Conservation (phyloP, 2,113 vertebrate species). For the Podarcis cretensis region DNA sequence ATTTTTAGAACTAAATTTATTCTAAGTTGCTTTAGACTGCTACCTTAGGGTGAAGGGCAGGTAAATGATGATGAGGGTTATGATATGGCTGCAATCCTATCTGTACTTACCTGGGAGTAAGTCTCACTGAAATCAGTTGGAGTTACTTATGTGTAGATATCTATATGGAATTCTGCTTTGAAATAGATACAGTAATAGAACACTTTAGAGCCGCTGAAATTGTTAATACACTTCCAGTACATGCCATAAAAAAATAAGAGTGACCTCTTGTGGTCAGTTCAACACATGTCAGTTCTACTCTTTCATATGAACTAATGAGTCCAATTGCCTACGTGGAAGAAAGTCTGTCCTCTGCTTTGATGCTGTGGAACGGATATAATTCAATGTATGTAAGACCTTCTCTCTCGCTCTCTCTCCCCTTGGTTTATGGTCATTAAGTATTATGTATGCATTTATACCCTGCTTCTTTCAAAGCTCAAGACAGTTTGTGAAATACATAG, state of each 20-base stretch:
- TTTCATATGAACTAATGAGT: background rate
- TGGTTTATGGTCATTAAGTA: background rate
- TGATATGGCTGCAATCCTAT: background rate
- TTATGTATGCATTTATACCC: background rate
- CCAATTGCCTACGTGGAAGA: background rate
- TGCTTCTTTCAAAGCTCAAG: background rate
- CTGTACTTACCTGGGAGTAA: too few relatives aligned
- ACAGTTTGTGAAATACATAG: background rate
- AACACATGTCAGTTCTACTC: background rate
- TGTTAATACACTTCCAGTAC: background rate
- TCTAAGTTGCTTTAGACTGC: too few relatives aligned
- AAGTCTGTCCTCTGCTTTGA: background rate
- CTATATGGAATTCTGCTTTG: too few relatives aligned
- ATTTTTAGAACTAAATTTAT: too few relatives aligned
- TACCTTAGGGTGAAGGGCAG: too few relatives aligned
- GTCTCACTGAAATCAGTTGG: too few relatives aligned
- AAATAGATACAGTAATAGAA: background rate
- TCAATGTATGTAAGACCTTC: background rate
- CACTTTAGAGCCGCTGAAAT: background rate
- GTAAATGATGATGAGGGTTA: too few relatives aligned
- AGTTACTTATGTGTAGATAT: too few relatives aligned
- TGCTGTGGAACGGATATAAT: background rate
- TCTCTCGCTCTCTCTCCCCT: background rate
- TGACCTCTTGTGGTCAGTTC: constrained; percentile 56
- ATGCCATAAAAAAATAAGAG: constrained; percentile 25